Evolutionary conservation across 2,888 invertebrate species (phyloP), one percentile per base, ranked within the genome.

Genomic region (Hydrotaea cyrtoneurina): DNA sequence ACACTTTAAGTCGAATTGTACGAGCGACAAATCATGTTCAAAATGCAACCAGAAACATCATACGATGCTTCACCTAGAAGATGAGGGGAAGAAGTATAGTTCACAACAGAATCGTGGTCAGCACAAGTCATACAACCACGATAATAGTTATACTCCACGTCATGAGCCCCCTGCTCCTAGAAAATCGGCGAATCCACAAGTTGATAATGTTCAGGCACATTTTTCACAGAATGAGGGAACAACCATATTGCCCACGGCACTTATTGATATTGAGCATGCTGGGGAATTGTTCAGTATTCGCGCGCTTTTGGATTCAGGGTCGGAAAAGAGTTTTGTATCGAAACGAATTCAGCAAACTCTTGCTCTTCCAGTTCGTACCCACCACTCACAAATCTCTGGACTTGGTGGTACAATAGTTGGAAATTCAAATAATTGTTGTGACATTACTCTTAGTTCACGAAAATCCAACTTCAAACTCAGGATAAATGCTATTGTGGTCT

Each of bases 221-320:
- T 66, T 46, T 36, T 19, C 55, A 66, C 50, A 19, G 13, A 19
- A 55, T 39, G 43, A 62, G 13, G 62, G 43, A 23, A 72, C 72
- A 10, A 78, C 78, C 1, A 64, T 64, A 17, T 64, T 79, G 23
- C 73, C 73, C 10, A 79, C 79, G 0, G 73, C 73, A 11, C 39
- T 79, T 1, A 50, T 73, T 17, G 19, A 66, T 64, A 39, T 79
- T 15, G 73, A 73, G 39, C 21, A 66, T 10, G 43, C 23, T 23
- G 46, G 43, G 8, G 43, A 78, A 15, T 21, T 23, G n/a, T 78
- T 78, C 3, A 62, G 19, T 0, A 50, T 78, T 15, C 23, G 71
- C 2, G 79, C 66, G 0, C 43, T 78, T 3, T 19, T 78, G 46
- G 76, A 66, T 31, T 7, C 36, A 1, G 57, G 71, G 10, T 53